These are phyloP conservation scores for Griposia aprilina DNA, from an alignment of 2,888 invertebrate species.

Conservation along the genomic window DNA sequence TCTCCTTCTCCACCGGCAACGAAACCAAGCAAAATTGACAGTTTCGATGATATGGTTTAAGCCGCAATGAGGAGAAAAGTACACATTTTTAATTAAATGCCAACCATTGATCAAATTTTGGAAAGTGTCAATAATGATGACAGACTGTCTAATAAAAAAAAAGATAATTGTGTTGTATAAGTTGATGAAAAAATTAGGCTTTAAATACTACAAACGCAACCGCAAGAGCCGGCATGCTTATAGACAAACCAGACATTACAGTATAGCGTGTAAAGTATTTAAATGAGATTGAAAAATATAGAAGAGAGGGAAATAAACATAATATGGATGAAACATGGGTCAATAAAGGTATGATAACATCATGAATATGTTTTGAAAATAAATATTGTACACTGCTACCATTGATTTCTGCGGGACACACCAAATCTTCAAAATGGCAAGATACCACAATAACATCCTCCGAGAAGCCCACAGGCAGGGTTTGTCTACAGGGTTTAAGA, in stretches of 20 bases:
- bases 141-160: background rate
- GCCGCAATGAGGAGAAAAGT: background rate
- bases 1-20: background rate
- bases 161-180: background rate
- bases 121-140: conserved; percentile 1
- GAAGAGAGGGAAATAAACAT: background rate
- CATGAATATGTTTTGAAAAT: background rate
- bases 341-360: background rate
- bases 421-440: conserved; percentile 1
- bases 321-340: background rate
- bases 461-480: background rate
- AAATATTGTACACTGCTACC: background rate
- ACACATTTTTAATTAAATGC: background rate
- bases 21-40: background rate
- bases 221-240: conserved; percentile 2
- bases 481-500: background rate
- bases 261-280: conserved; percentile 9
- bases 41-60: background rate
- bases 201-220: background rate
- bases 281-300: background rate
- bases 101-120: background rate
- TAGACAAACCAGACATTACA: background rate
- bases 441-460: background rate
- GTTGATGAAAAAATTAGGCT: background rate
- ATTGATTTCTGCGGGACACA: background rate